Evolutionary conservation across 2,113 vertebrate genomes (phyloP).

Genomic region (Amphilophus citrinellus): DNA sequence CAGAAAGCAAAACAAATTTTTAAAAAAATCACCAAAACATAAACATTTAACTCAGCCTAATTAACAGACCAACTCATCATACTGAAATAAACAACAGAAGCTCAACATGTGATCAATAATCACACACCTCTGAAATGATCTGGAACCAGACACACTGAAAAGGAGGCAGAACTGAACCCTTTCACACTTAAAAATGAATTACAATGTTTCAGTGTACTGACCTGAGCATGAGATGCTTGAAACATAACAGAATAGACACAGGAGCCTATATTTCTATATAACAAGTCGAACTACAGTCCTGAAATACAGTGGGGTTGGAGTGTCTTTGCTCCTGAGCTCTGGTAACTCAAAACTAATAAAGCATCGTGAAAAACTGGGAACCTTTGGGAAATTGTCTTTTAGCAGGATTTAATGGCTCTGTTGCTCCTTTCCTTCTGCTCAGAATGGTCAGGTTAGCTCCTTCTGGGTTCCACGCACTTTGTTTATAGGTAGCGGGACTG

Average conservation of each 20-base stretch:
- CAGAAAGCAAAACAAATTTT: background rate
- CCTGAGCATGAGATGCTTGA: background rate
- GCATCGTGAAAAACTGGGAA: conserved; percentile 50
- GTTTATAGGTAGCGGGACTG: background rate
- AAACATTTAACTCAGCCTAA: background rate
- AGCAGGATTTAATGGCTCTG: conserved; percentile 56
- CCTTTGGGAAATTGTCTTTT: conserved; percentile 66
- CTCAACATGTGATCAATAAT: background rate
- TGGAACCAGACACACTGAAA: background rate
- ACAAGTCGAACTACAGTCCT: conserved; percentile 30
- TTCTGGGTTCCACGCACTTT: conserved; percentile 33
- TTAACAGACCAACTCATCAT: fast-evolving
- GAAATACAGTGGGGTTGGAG: conserved; percentile 10
- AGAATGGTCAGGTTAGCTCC: conserved; percentile 42
- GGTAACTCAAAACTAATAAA: conserved; percentile 67
- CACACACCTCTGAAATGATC: fast-evolving
- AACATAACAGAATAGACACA: conserved; percentile 11
- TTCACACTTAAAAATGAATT: background rate
- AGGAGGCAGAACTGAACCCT: background rate
- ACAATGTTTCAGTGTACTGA: background rate
- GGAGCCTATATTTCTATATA: conserved; percentile 19
- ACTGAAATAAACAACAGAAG: background rate
- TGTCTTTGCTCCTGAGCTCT: conserved; percentile 34
- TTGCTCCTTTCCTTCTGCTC: conserved; percentile 24
- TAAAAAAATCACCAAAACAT: background rate